Evolutionary conservation across 2,888 invertebrate species (phyloP).

Genomic region (Drosophila vallismaia): DNA sequence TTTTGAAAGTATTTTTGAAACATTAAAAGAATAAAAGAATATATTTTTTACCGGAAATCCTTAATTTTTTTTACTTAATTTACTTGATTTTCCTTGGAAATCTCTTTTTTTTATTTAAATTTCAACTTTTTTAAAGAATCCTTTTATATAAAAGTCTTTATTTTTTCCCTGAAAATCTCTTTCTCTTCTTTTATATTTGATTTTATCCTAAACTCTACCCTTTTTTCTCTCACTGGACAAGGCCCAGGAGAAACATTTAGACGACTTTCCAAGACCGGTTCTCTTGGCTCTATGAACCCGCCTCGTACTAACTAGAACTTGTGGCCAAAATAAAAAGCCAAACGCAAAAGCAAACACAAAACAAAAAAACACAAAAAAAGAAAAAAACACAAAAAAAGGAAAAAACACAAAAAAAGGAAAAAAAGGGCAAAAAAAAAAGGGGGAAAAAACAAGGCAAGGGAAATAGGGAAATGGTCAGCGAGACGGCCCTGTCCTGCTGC

Average conservation of each 20-base stretch:
- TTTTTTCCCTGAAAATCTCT: neutral
- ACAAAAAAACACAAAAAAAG: no score
- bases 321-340: conserved; percentile 30
- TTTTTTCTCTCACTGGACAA: neutral
- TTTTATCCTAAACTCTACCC: neutral
- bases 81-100: no score
- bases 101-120: no score
- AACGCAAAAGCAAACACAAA: conserved; percentile 11
- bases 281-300: conserved; percentile 56
- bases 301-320: conserved; percentile 38
- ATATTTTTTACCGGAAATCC: no score
- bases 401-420: neutral
- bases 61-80: no score
- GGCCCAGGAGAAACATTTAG: conserved; percentile 47
- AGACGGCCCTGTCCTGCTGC: conserved; percentile 28
- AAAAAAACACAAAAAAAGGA: neutral
- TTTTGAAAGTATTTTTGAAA: no score
- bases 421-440: conserved; percentile 9
- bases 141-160: no score
- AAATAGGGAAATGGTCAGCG: conserved; percentile 23
- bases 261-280: conserved; percentile 71
- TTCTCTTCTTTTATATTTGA: neutral
- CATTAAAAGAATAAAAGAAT: no score
- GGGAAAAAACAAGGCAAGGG: conserved; percentile 5
- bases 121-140: no score